Evolutionary conservation across 2,888 invertebrate species (phyloP), one percentile per base, ranked within the genome.

Genomic region (Acanthococcus lagerstroemiae): DNA sequence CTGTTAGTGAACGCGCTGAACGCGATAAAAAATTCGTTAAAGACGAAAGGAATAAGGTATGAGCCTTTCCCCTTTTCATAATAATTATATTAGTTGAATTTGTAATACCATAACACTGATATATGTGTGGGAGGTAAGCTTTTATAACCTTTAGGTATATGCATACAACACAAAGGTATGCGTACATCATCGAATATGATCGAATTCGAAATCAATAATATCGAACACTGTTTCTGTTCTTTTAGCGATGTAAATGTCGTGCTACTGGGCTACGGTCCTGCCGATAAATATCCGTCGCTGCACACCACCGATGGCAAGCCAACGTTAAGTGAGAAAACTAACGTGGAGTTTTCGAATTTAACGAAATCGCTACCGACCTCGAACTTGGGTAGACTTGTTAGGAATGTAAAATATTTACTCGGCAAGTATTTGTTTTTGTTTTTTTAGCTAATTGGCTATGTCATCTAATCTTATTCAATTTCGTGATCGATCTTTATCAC

Each of bases 11-110:
- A 85, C 0, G 75, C 86, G 50, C 78, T 86, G 3, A 75, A 78
- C 1, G 81, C 83, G 68, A 71, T 87, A 4, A 78, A 80, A 27
- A 82, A 81, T 69, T 81, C 80, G 68, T 76, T 87, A 55, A 83
- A 82, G 74, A 75, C 78, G 69, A 83, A 83, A 70, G 86, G 84
- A 69, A 78, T 86, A 71, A 83, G 80, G 76, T 81, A 78, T n/a
- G n/a, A n/a, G n/a, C n/a, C n/a, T n/a, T n/a, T n/a, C n/a, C n/a
- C n/a, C n/a, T n/a, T n/a, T n/a, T n/a, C n/a, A n/a, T n/a, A n/a
- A n/a, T n/a, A n/a, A n/a, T n/a, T n/a, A n/a, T n/a, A n/a, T n/a
- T n/a, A n/a, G n/a, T n/a, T n/a, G n/a, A n/a, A n/a, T n/a, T n/a
- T n/a, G n/a, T n/a, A n/a, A n/a, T n/a, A n/a, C n/a, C n/a, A n/a